Evolutionary conservation across 2,888 invertebrate species (phyloP).

Genomic region (Callinectes sapidus): DNA sequence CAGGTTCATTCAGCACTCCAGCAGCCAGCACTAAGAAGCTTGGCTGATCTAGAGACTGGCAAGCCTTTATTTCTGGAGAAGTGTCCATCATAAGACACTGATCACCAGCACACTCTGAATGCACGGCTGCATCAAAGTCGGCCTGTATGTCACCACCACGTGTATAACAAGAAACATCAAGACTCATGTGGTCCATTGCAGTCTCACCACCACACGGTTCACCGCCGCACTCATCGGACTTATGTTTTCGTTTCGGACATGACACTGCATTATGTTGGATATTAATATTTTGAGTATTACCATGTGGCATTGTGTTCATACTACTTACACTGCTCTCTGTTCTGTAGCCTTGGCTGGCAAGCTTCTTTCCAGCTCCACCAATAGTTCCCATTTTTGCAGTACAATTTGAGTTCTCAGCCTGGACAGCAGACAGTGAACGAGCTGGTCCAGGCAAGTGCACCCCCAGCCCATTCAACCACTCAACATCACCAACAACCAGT

Average conservation of each 20-base stretch:
- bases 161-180: not conserved
- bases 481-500: constrained; percentile 65
- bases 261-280: not conserved
- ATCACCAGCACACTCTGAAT: not conserved
- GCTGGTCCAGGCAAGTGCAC: constrained; percentile 43
- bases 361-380: not conserved
- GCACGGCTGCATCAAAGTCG: not conserved
- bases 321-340: not conserved
- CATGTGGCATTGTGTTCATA: not conserved
- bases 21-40: constrained; percentile 63
- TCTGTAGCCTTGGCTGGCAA: not conserved
- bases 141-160: not conserved
- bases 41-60: constrained; percentile 39
- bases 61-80: not conserved
- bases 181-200: not conserved
- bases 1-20: constrained; percentile 63
- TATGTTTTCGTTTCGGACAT: not conserved
- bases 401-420: not conserved
- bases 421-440: not conserved
- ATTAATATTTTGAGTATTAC: not conserved
- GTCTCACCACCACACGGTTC: not conserved
- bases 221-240: not conserved
- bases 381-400: not conserved
- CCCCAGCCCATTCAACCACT: constrained; percentile 69
- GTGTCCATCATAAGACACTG: not conserved